Evolutionary conservation across 2,888 invertebrate genomes (phyloP), one percentile per base, ranked within the genome.

Genomic region (Pterobdella sp.): DNA sequence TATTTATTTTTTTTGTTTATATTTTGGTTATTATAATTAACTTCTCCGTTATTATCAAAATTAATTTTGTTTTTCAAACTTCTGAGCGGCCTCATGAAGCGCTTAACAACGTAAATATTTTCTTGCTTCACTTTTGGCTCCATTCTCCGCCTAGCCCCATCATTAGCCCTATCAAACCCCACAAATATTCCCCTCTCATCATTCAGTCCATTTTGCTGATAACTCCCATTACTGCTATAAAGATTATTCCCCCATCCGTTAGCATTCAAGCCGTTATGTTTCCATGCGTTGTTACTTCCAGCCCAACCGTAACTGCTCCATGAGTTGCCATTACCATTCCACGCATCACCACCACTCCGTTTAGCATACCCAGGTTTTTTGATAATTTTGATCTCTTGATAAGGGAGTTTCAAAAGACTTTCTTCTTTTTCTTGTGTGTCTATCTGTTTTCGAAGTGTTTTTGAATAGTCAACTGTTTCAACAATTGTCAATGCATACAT

Each of bases 381-480:
- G 14, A 56, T 26, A n/a, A 18, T 32, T 34, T 63, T 56, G 34
- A 71, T 34, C 26, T 71, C 71, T n/a, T 31, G 35, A 36, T 49
- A 71, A 18, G 71, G 71, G 4, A 71, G 71, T 14, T n/a, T 60
- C 63, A 71, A n/a, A 4, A 63, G 18, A 10, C 36, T 36, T 56
- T 71, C 71, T n/a, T 71, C 71, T 29, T 71, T 71, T 7, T 71
- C 60, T 10, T 52, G 36, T 1, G 71, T 35, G 63, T 71, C 71
- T 35, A 71, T n/a, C n/a, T n/a, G n/a, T n/a, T n/a, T n/a, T n/a
- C n/a, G n/a, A n/a, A n/a, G n/a, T n/a, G n/a, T n/a, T n/a, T n/a
- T n/a, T n/a, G n/a, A n/a, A n/a, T n/a, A n/a, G n/a, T n/a, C n/a
- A n/a, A n/a, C n/a, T n/a, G n/a, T n/a, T n/a, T n/a, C n/a, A n/a